A percentile compares a stretch with the other conserved stretches of the same genome.
Conservation (phyloP, 2,797 vertebrate genomes). For the Diplodus puntazzo region DNA sequence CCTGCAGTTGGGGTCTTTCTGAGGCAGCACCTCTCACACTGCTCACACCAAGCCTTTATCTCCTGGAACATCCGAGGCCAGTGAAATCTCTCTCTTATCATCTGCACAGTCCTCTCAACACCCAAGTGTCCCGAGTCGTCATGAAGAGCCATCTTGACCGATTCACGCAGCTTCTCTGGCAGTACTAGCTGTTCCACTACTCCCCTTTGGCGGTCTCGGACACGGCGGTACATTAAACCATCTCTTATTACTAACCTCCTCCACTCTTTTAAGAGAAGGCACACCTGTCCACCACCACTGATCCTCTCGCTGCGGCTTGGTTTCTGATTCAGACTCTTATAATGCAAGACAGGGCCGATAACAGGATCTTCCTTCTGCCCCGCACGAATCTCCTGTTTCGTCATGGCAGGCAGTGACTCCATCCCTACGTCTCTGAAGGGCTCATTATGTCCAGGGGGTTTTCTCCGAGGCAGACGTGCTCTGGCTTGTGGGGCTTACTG, state of each 20-base stretch:
- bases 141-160: constrained; percentile 19
- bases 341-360: constrained; percentile 5
- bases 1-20: constrained; percentile 51
- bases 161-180: constrained; percentile 6
- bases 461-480: no score
- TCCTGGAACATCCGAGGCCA: no score
- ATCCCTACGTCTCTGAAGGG: no score
- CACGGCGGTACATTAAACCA: constrained; percentile 28
- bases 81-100: no score
- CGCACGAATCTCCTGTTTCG: constrained; percentile 11
- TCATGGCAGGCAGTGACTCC: constrained; percentile 36
- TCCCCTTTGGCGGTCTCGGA: constrained; percentile 16
- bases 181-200: constrained; percentile 41
- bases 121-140: constrained; percentile 45
- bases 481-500: no score
- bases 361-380: constrained; percentile 14
- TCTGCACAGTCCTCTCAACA: constrained; percentile 48
- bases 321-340: not conserved
- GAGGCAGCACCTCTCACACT: no score
- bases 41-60: no score
- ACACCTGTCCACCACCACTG: not conserved
- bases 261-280: constrained; percentile 62
- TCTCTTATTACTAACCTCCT: constrained; percentile 45
- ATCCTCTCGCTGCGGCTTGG: constrained; percentile 12
- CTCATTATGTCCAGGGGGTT: no score